Conservation (phyloP, 2,888 invertebrate species). For the Cetonia aurata region DNA sequence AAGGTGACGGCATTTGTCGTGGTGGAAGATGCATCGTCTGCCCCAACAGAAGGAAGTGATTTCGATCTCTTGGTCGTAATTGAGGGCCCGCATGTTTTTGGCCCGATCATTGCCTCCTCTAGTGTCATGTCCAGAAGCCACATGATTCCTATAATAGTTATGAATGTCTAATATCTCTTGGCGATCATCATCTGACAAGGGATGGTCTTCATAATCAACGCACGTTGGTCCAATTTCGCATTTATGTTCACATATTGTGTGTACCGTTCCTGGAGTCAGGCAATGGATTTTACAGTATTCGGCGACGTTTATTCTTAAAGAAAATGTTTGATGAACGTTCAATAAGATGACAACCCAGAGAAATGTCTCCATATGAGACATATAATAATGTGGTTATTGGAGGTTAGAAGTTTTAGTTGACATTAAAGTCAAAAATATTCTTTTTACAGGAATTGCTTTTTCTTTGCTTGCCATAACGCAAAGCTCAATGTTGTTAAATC, state of each 20-base stretch:
- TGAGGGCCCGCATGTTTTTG: constrained; percentile 23
- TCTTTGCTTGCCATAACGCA: too few relatives aligned
- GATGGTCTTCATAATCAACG: neutral
- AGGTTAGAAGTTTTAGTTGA: too few relatives aligned
- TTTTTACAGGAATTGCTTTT: too few relatives aligned
- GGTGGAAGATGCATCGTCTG: constrained; percentile 12
- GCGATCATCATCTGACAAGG: constrained; percentile 4
- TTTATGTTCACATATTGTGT: constrained; percentile 19
- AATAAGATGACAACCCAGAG: too few relatives aligned
- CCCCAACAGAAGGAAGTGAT: constrained; percentile 23
- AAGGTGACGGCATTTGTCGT: constrained; percentile 26
- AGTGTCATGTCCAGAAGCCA: constrained; percentile 25
- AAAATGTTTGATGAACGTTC: too few relatives aligned
- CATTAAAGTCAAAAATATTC: too few relatives aligned
- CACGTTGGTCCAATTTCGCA: neutral
- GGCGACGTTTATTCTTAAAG: neutral
- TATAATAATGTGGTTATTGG: too few relatives aligned
- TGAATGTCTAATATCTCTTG: constrained; percentile 26
- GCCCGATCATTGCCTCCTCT: constrained; percentile 26
- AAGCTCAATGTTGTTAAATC: too few relatives aligned
- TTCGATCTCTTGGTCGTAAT: constrained; percentile 35
- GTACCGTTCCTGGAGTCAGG: neutral
- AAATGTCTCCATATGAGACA: too few relatives aligned
- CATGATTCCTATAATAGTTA: constrained; percentile 12
- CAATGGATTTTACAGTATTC: constrained; percentile 18